Base-by-base conservation (phyloP, 2,888 invertebrate genomes). In the Cheilosia vernalis region DNA sequence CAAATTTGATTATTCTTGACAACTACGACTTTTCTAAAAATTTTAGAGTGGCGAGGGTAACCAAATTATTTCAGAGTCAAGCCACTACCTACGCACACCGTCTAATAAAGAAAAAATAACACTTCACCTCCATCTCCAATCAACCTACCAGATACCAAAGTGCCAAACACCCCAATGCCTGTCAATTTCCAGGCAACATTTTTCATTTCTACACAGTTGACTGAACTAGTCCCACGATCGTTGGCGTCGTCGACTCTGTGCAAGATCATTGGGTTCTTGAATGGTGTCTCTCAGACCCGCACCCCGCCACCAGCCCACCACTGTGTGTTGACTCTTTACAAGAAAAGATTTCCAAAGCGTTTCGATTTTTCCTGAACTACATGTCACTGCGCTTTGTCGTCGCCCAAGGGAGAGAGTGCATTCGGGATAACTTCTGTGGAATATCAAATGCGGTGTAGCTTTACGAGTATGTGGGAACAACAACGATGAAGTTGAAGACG, bases 151-250 rank as follows among this genome's bases (percentile, higher is more conserved):
- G 79, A 79, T 27, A 63, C 42, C 61, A 61, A 84, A 79, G 61
- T 67, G 44, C 55, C 78, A 70, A 77, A 60, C 74, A 72, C 60
- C 70, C 77, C 64, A 47, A 69, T 64, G 72, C 51, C 63, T 67
- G 61, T 73, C 67, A 73, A 79, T 79, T 74, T 56, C 80, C 44
- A 76, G 53, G 24, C 66, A 81, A 67, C 81, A 85, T 84, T 74
- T 84, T 69, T 84, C 73, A 83, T 83, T 80, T 70, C 84, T 74
- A 63, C 40, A 76, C 55, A 81, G 81, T 85, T 81, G 74, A 85
- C 81, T 76, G 76, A 81, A 81, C 85, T 70, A 76, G 76, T 85
- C 85, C 81, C 80, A 85, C 85, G 85, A 85, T 70, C 70, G 47
- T 33, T 37, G 56, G 24, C 49, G 40, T 24, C 73, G 42, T 15